Percentiles rank a stretch among this genome's conserved stretches.
Evolutionary conservation across 2,113 vertebrate species (phyloP).

Genomic region (Geococcyx californianus): DNA sequence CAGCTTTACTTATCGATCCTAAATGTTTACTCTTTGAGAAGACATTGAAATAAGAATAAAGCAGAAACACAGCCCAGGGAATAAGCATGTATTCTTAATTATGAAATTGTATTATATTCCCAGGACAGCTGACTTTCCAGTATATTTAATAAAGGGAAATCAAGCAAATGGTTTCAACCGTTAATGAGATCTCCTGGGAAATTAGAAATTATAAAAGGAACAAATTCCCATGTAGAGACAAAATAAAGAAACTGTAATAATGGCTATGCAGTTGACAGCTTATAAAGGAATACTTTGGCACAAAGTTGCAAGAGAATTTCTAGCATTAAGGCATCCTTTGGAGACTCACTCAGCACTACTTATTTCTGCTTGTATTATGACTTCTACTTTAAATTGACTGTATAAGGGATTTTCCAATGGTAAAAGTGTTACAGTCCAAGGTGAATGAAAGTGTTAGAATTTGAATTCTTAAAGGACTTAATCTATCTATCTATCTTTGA

Average conservation of each 20-base stretch:
- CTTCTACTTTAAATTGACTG: background rate
- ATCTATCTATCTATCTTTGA: too few relatives aligned
- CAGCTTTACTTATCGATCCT: background rate
- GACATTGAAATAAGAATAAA: background rate
- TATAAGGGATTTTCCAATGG: background rate
- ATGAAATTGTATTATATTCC: constrained; percentile 40
- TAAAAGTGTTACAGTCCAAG: background rate
- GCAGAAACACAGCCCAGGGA: background rate
- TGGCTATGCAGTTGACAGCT: constrained; percentile 27
- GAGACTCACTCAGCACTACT: background rate
- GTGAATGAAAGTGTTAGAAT: background rate
- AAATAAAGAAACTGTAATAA: constrained; percentile 45
- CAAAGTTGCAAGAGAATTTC: background rate
- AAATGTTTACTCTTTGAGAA: background rate
- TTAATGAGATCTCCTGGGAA: constrained; percentile 66
- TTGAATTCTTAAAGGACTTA: background rate
- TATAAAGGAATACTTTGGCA: background rate
- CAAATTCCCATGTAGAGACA: background rate
- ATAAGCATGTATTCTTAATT: constrained; percentile 8
- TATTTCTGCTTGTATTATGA: background rate
- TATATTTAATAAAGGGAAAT: constrained; percentile 59
- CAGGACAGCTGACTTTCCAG: constrained; percentile 23
- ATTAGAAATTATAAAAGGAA: constrained; percentile 32
- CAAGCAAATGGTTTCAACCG: constrained; percentile 35
- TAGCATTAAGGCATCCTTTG: background rate